Percentiles rank a stretch among this genome's conserved stretches.
These are phyloP conservation scores for Taphrorychus bicolor DNA, from an alignment of 2,888 invertebrate genomes.

Conservation along the genomic window DNA sequence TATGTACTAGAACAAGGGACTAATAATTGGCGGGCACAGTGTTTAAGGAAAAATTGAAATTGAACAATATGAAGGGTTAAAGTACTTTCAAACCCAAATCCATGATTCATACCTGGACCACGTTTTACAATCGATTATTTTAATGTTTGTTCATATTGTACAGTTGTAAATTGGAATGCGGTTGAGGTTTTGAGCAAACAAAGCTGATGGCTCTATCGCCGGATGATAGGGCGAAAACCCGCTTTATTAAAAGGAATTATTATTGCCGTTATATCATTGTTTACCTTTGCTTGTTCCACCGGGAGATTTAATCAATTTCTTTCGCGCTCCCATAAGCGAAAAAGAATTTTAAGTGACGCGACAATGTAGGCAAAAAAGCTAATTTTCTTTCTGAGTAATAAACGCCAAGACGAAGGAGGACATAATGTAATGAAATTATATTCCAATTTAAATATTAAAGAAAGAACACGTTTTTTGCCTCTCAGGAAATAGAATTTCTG, in stretches of 20 bases:
- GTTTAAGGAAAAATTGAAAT: too few relatives aligned
- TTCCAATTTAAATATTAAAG: not conserved
- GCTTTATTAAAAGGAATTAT: too few relatives aligned
- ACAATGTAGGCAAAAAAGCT: not conserved
- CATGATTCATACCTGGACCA: not conserved
- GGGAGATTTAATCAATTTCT: not conserved
- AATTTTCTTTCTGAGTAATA: not conserved
- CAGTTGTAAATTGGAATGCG: too few relatives aligned
- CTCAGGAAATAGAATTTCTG: too few relatives aligned
- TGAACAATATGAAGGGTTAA: not conserved
- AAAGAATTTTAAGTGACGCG: not conserved
- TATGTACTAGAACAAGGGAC: too few relatives aligned
- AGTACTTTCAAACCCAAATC: not conserved
- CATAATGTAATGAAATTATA: not conserved
- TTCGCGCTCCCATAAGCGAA: not conserved
- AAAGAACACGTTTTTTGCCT: not conserved
- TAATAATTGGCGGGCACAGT: too few relatives aligned
- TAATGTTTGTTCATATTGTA: too few relatives aligned
- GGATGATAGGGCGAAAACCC: too few relatives aligned
- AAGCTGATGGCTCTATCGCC: too few relatives aligned
- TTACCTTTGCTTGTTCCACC: not conserved
- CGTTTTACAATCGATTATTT: slow-evolving; percentile 2
- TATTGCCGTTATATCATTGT: too few relatives aligned
- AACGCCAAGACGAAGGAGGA: not conserved
- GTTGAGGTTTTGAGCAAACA: not conserved